Conservation (phyloP, 1,140 invertebrate genomes). For the Neodiprion virginianus region DNA sequence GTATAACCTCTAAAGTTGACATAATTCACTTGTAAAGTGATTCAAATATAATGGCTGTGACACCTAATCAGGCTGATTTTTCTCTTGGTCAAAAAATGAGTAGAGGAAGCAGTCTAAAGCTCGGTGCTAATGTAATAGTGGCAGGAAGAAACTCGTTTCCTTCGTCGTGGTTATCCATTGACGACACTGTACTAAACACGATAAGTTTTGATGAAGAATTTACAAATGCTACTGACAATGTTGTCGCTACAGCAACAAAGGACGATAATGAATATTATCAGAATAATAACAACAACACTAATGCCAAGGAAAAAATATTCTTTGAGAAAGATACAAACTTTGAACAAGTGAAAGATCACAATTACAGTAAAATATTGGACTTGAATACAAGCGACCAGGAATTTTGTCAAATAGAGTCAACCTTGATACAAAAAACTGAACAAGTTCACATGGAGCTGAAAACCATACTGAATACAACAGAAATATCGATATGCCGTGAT, state of each 20-base stretch:
- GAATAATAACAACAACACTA: not conserved
- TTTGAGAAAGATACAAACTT: too few species aligned
- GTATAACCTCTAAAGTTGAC: not conserved
- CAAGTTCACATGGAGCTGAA: not conserved
- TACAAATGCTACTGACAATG: too few species aligned
- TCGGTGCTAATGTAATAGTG: not conserved
- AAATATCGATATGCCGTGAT: not conserved
- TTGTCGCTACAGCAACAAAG: not conserved
- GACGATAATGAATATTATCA: not conserved
- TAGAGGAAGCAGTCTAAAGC: not conserved
- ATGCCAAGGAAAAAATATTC: not conserved
- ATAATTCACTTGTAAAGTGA: not conserved
- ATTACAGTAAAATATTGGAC: not conserved
- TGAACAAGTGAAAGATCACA: not conserved
- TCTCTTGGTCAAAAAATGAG: slow-evolving; percentile 7
- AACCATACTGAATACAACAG: not conserved
- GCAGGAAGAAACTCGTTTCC: not conserved
- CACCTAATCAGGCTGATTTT: not conserved
- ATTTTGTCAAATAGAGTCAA: too few species aligned
- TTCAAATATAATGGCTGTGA: not conserved
- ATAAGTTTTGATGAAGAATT: slow-evolving; percentile 2
- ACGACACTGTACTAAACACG: slow-evolving; percentile 33
- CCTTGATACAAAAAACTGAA: too few species aligned
- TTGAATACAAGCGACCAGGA: not conserved
- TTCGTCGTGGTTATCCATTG: slow-evolving; percentile 29